Evolutionary conservation across 2,888 invertebrate genomes (phyloP), one percentile per base, ranked within the genome.

Genomic region (Sipha maydis): DNA sequence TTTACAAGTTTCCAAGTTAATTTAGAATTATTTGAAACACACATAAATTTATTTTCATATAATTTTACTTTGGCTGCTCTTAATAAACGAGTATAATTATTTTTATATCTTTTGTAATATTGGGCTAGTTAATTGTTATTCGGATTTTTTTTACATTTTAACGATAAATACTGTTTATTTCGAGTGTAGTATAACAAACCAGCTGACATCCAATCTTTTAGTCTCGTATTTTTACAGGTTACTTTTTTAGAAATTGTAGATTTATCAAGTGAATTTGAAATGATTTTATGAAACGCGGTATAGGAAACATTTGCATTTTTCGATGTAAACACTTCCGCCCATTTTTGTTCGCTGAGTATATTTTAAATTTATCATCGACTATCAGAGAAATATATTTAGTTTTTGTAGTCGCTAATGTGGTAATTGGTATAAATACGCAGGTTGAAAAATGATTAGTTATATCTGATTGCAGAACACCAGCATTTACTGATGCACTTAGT

Each of bases 21-120:
- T 67, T 80, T 67, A 0, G 41, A 67, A 67, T 19, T 67, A 8
- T 80, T 8, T 67, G 67, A 80, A 3, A n/a, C n/a, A n/a, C n/a
- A 69, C 34, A 67, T 38, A 71, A 71, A 83, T 83, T 69, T 71
- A 25, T 83, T 31, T 11, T 83, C 82, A n/a, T n/a, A 69, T 82
- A 82, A 82, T 41, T 69, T 0, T 28, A 41, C n/a, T 83, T 83
- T 83, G 9, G 48, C 71, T 1, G 41, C 11, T 71, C 71, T 71
- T 28, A 71, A 31, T 0, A 71, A 71, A n/a, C 28, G 2, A 17
- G 71, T n/a, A 31, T 83, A 71, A 1, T 48, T 83, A 7, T 71
- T 83, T 71, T 83, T 83, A 48, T 83, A 31, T 71, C 71, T 83
- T 69, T 83, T n/a, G 25, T 71, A 83, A 17, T 67, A 17, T 41